Percentiles rank a stretch among this genome's conserved stretches.
phyloP scores from a whole-genome alignment of 1,140 invertebrate species.

The Rhopalosiphum padi region DNA sequence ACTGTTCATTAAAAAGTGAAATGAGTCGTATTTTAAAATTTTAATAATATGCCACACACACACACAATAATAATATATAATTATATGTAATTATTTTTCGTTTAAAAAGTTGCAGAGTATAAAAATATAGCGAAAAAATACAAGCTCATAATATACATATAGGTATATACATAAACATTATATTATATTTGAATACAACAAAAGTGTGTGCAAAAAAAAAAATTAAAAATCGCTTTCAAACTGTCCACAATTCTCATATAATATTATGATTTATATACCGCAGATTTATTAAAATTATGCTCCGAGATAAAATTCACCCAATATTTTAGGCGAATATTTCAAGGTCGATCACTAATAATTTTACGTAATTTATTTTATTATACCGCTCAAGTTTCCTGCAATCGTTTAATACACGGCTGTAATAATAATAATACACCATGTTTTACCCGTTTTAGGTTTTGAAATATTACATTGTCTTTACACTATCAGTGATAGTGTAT shows the following conservation, averaged over 20 bases:
- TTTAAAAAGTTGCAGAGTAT: neutral
- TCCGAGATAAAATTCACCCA: neutral
- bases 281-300: neutral
- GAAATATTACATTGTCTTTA: slow-evolving; percentile 2
- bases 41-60: neutral
- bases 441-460: neutral
- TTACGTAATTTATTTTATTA: neutral
- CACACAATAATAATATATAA: neutral
- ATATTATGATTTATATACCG: neutral
- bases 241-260: neutral
- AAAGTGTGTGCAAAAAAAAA: neutral
- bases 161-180: neutral
- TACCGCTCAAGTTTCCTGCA: neutral
- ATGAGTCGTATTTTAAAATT: slow-evolving; percentile 13
- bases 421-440: neutral
- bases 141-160: neutral
- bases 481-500: neutral
- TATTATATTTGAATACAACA: neutral
- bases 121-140: neutral
- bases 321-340: neutral
- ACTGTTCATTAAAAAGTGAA: neutral
- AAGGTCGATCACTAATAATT: neutral
- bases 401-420: too few relatives aligned
- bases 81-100: slow-evolving; percentile 17
- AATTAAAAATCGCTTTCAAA: neutral